A percentile compares a stretch with the other conserved stretches of the same genome.
phyloP scores from a whole-genome alignment of 2,113 vertebrate genomes.

The Colaptes auratus region DNA sequence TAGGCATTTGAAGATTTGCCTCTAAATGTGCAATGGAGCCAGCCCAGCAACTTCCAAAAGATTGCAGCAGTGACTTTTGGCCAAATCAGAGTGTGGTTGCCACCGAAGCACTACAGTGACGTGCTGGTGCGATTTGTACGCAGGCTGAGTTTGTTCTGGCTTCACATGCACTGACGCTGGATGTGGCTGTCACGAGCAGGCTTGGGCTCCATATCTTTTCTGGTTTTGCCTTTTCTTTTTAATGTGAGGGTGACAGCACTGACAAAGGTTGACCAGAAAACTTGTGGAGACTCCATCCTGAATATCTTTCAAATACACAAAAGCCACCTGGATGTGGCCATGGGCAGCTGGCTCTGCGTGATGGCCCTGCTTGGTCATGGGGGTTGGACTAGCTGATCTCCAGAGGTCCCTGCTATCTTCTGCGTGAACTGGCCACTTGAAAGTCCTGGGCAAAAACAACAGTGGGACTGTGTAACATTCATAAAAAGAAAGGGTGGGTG shows the following conservation, averaged over 20 bases:
- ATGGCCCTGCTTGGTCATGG: background rate
- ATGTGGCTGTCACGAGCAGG: background rate
- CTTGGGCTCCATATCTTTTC: background rate
- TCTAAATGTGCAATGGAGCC: background rate
- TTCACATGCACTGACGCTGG: too few relatives aligned
- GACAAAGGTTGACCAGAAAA: background rate
- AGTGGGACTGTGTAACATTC: background rate
- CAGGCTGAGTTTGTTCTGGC: background rate
- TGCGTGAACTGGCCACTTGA: background rate
- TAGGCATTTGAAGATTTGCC: background rate
- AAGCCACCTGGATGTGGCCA: background rate
- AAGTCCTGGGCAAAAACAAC: background rate
- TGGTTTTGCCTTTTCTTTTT: background rate
- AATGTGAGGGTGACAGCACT: accelerated
- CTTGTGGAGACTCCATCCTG: background rate
- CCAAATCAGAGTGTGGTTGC: accelerated
- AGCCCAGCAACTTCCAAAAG: background rate
- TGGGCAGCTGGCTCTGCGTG: background rate
- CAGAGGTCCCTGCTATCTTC: background rate
- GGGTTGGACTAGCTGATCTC: background rate
- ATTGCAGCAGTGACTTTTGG: background rate
- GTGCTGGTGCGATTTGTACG: background rate
- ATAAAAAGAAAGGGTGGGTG: background rate
- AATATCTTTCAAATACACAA: background rate
- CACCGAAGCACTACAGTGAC: accelerated